Conservation (phyloP, 2,888 invertebrate genomes). For the Ophion ventricosus region DNA sequence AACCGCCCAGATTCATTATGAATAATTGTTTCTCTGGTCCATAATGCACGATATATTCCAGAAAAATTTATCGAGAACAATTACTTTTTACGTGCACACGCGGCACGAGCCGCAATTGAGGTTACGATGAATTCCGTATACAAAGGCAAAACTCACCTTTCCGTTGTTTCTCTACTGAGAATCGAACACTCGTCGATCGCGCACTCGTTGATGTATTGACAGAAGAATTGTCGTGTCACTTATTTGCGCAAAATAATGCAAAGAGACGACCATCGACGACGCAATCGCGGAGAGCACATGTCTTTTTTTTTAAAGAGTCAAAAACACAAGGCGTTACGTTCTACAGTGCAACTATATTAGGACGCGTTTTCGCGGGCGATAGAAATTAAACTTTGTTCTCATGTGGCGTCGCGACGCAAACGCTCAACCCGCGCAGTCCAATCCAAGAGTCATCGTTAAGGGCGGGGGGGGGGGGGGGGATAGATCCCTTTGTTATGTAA, state of each 20-base stretch:
- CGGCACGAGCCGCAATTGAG: constrained; percentile 27
- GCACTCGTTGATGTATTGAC: neutral
- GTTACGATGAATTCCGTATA: constrained; percentile 11
- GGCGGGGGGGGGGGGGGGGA: too few species aligned
- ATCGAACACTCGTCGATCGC: constrained; percentile 3
- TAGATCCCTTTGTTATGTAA: too few species aligned
- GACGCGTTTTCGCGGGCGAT: constrained; percentile 14
- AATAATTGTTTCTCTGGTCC: neutral
- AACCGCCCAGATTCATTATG: neutral
- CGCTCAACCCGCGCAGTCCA: neutral
- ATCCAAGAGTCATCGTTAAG: too few species aligned
- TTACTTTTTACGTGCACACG: constrained; percentile 22
- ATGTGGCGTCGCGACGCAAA: neutral
- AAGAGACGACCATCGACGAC: constrained; percentile 24
- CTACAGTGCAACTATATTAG: constrained; percentile 37
- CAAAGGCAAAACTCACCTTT: constrained; percentile 20
- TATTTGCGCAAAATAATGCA: constrained; percentile 7
- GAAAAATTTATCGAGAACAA: neutral
- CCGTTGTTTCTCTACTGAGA: constrained; percentile 3
- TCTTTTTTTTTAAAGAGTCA: constrained; percentile 55
- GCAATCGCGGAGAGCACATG: constrained; percentile 43
- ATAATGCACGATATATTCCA: neutral
- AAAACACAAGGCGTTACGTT: constrained; percentile 22
- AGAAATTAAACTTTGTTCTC: neutral
- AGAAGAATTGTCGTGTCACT: neutral